Evolutionary conservation across 2,888 invertebrate species (phyloP).

Genomic region (Hipparchia semele): DNA sequence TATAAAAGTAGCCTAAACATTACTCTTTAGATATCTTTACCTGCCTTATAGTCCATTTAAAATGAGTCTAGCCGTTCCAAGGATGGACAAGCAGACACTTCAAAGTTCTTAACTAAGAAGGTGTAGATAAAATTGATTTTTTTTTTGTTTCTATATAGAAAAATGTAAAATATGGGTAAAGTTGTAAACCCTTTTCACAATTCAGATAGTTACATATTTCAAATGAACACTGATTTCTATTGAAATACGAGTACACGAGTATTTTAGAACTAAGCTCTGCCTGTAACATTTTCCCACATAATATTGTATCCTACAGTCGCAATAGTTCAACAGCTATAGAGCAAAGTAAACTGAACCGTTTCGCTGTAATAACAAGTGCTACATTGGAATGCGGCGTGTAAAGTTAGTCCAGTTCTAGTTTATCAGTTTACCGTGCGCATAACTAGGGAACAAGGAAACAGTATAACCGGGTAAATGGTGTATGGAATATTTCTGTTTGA

Average conservation of each 20-base stretch:
- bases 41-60: no score
- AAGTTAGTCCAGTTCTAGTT: conserved; percentile 18
- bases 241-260: conserved; percentile 4
- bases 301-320: neutral
- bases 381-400: neutral
- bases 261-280: conserved; percentile 9
- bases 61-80: no score
- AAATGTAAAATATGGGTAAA: no score
- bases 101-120: no score
- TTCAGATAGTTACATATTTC: neutral
- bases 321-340: neutral
- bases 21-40: no score
- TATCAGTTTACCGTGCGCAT: conserved; percentile 28
- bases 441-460: conserved; percentile 26
- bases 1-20: neutral
- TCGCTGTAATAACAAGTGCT: neutral
- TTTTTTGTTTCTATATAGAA: no score
- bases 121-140: no score
- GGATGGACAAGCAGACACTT: no score
- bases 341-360: conserved; percentile 3
- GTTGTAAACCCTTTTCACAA: neutral
- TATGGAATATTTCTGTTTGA: conserved; percentile 17
- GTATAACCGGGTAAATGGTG: conserved; percentile 16
- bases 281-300: neutral
- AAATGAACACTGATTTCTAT: neutral